Evolutionary conservation across 1,140 invertebrate species (phyloP), one percentile per base, ranked within the genome.

Genomic region (Drosophila nebulosa): DNA sequence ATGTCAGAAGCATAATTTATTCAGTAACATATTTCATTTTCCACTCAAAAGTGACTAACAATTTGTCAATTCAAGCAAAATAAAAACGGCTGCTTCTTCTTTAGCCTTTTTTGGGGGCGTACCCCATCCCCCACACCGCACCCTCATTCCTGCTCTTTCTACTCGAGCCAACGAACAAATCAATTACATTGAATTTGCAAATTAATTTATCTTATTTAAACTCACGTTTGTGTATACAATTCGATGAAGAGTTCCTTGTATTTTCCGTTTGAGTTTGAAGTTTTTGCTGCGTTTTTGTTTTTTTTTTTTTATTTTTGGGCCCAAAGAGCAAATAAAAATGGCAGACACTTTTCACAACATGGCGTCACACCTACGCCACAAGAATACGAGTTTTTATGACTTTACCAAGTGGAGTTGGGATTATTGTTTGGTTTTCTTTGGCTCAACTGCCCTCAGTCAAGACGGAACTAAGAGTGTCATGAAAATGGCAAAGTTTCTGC

Each of bases 301-400:
- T 62, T 22, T 35, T 58, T 61, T 62, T 55, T 67, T 63, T 69
- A 66, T 61, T 69, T 65, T 69, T 68, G 50, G 55, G 72, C n/a
- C n/a, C n/a, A n/a, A n/a, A n/a, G n/a, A n/a, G n/a, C 55, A 74
- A 71, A 74, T 74, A 64, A 42, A 61, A 69, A 73, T 65, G 60
- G 55, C 79, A 88, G 81, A 86, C 83, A 88, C 81, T 86, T 86
- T 86, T 86, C 83, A 86, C 81, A 86, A 86, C 81, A 86, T 86
- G 81, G 81, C 81, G 81, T 86, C 81, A 86, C 83, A 79, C 80
- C 81, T 81, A 88, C 83, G 81, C 83, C 67, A 74, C 50, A 35
- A 18, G 46, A 52, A 66, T 42, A 26, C 42, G 35, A 51, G 9
- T 39, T 30, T 14, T 61, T 39, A 51, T 66, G 39, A 21, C 39